Percentiles rank a stretch among this genome's conserved stretches.
phyloP scores from a whole-genome alignment of 2,888 invertebrate genomes.

The Eugnorisma glareosa region DNA sequence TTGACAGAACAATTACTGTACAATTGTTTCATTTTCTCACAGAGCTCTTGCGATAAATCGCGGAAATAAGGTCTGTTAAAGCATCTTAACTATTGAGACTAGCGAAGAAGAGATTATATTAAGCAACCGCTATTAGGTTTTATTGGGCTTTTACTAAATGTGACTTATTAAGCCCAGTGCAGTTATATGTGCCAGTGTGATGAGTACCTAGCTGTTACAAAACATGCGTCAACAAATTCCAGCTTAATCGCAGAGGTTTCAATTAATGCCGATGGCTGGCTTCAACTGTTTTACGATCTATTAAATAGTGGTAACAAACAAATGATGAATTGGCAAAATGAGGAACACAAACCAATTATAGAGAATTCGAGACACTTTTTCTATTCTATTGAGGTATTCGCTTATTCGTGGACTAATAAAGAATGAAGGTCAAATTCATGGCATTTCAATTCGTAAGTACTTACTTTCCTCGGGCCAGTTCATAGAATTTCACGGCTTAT shows the following conservation, averaged over 20 bases:
- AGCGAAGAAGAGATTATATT: conserved; percentile 65
- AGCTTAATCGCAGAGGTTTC: neutral
- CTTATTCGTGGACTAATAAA: conserved; percentile 14
- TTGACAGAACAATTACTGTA: conserved; percentile 85
- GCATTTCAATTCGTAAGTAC: conserved; percentile 63
- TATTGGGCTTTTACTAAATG: conserved; percentile 69
- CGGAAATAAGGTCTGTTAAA: conserved; percentile 78
- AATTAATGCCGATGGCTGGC: neutral
- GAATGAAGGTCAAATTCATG: conserved; percentile 66
- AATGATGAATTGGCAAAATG: conserved; percentile 31
- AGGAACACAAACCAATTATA: conserved; percentile 25
- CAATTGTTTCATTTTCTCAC: conserved; percentile 81
- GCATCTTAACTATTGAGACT: conserved; percentile 47
- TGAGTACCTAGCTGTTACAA: conserved; percentile 28
- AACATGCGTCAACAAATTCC: neutral
- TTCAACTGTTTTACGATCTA: conserved; percentile 36
- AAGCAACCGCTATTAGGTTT: conserved; percentile 64
- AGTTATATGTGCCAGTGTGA: conserved; percentile 19
- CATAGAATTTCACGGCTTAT: conserved; percentile 83
- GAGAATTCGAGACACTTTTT: conserved; percentile 50
- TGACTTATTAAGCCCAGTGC: conserved; percentile 38
- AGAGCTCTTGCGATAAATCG: conserved; percentile 75
- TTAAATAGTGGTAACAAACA: conserved; percentile 26
- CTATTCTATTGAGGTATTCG: conserved; percentile 41
- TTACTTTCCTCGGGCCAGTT: conserved; percentile 80